Evolutionary conservation across 2,888 invertebrate genomes (phyloP).

Genomic region (Acholoe squamosa): DNA sequence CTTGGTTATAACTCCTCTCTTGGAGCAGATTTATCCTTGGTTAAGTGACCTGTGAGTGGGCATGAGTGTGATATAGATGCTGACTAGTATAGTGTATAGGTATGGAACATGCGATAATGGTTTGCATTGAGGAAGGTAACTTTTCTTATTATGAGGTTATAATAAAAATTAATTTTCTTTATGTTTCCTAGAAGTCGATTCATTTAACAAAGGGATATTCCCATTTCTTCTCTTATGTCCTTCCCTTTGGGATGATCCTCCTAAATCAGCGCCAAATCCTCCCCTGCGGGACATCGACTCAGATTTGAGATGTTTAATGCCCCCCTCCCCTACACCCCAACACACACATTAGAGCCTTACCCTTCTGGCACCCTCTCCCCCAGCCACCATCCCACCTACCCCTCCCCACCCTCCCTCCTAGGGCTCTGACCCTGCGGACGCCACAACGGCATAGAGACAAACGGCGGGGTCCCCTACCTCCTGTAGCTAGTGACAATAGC

Average conservation of each 20-base stretch:
- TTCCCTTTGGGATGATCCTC: not conserved
- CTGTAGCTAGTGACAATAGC: conserved; percentile 3
- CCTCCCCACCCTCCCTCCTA: not conserved
- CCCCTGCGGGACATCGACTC: not conserved
- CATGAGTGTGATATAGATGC: no score
- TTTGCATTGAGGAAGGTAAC: no score
- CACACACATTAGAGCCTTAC: not conserved
- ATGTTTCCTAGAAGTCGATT: no score
- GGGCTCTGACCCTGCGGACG: not conserved
- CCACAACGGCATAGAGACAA: conserved; percentile 15
- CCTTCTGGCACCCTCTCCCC: not conserved
- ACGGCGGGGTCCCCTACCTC: not conserved
- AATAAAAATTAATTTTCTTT: no score
- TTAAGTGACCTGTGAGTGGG: no score
- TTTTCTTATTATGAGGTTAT: no score
- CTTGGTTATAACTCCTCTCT: no score
- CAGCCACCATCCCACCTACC: not conserved
- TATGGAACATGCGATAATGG: no score
- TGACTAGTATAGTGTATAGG: no score
- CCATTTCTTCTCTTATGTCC: not conserved
- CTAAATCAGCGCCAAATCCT: conserved; percentile 3
- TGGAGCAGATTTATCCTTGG: no score
- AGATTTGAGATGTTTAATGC: conserved; percentile 26
- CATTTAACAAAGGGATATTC: no score
- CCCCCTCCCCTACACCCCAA: not conserved